Evolutionary conservation across 2,797 vertebrate genomes (phyloP).

Genomic region (Chelon auratus): DNA sequence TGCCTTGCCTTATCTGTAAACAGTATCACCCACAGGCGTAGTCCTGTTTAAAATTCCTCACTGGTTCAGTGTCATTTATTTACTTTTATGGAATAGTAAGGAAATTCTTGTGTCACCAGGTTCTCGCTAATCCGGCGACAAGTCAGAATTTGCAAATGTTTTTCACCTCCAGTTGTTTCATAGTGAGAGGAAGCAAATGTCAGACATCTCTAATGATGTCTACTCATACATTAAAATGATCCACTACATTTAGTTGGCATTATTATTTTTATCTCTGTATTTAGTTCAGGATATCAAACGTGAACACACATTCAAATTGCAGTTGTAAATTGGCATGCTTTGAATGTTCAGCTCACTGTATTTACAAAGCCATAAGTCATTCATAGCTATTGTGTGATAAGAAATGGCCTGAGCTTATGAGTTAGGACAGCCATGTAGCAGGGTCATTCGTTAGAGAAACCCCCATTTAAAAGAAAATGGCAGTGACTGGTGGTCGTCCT

Average conservation of each 20-base stretch:
- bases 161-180: conserved; percentile 53
- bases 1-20: conserved; percentile 56
- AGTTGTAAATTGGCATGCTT: not conserved
- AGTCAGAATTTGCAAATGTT: conserved; percentile 53
- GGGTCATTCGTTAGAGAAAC: conserved; percentile 67
- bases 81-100: conserved; percentile 63
- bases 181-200: conserved; percentile 11
- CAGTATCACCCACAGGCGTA: conserved; percentile 35
- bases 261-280: not conserved
- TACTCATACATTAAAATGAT: not conserved
- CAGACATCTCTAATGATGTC: not conserved
- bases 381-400: conserved; percentile 28
- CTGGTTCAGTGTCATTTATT: conserved; percentile 57
- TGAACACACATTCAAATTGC: not conserved
- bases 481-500: conserved; percentile 37
- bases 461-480: conserved; percentile 69
- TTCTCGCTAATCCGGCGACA: conserved; percentile 36
- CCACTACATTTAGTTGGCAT: not conserved
- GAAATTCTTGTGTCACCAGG: conserved; percentile 68
- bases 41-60: conserved; percentile 37
- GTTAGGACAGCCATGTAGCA: conserved; percentile 39
- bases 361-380: conserved; percentile 15
- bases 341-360: conserved; percentile 8
- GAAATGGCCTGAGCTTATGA: conserved; percentile 39
- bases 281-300: not conserved